Evolutionary conservation across 1,140 invertebrate species (phyloP).

Genomic region (Leptonema lineaticorne): DNA sequence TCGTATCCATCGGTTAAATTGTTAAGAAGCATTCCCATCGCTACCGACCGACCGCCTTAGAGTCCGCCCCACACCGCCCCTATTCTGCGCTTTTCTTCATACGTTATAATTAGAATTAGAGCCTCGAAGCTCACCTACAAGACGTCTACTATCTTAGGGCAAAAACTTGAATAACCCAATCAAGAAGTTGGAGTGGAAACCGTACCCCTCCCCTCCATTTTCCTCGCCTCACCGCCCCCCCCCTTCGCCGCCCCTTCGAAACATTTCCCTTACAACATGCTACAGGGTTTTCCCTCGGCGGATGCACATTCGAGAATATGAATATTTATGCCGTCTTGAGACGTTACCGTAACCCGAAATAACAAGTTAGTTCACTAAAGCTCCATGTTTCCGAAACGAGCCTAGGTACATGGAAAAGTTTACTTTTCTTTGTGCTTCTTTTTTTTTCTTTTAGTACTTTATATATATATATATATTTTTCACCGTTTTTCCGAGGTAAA

Average conservation of each 20-base stretch:
- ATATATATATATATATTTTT: no score
- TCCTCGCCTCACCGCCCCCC: neutral
- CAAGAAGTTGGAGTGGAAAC: slow-evolving; percentile 22
- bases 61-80: no score
- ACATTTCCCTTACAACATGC: no score
- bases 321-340: slow-evolving; percentile 38
- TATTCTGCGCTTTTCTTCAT: no score
- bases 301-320: slow-evolving; percentile 36
- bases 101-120: neutral
- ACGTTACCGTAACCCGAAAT: slow-evolving; percentile 20
- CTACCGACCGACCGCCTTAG: no score
- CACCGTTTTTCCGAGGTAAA: neutral
- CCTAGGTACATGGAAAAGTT: no score
- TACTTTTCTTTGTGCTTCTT: no score
- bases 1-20: no score
- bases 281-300: neutral
- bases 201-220: no score
- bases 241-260: neutral
- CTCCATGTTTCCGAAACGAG: neutral
- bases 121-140: neutral
- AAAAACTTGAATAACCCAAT: slow-evolving; percentile 40
- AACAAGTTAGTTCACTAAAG: neutral
- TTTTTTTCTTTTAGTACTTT: no score
- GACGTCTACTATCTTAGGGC: neutral
- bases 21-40: no score